Evolutionary conservation across 2,797 vertebrate genomes (phyloP).

Genomic region (Molossus alvarezi): DNA sequence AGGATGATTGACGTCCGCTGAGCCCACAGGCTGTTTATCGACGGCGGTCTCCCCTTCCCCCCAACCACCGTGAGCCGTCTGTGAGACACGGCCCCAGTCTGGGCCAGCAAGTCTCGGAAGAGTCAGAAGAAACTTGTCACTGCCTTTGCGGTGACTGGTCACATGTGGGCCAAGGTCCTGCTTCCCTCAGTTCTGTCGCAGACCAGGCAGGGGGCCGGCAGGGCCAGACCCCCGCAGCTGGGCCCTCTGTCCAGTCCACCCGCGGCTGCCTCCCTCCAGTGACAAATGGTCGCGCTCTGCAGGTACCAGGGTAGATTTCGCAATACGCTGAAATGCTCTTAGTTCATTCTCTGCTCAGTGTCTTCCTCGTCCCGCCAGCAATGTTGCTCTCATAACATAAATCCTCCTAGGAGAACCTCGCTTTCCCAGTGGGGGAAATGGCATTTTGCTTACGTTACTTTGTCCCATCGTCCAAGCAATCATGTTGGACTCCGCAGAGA

Average conservation of each 20-base stretch:
- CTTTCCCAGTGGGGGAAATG: background rate
- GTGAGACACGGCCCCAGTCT: too few relatives aligned
- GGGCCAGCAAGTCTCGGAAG: too few relatives aligned
- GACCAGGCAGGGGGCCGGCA: background rate
- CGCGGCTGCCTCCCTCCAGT: background rate
- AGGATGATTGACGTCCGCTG: background rate
- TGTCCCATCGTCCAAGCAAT: background rate
- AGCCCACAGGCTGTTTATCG: too few relatives aligned
- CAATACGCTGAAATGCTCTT: background rate
- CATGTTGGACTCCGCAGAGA: background rate
- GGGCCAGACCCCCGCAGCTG: background rate
- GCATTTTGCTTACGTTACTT: background rate
- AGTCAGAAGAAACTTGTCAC: background rate
- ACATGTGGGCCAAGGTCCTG: accelerated
- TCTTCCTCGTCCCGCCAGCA: background rate
- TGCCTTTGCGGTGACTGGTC: accelerated
- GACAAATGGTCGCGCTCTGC: background rate
- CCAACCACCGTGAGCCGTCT: too few relatives aligned
- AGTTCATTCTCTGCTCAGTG: background rate
- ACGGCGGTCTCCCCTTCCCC: too few relatives aligned
- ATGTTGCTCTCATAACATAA: background rate
- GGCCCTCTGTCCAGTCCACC: accelerated
- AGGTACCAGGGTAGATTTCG: accelerated
- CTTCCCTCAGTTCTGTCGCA: background rate
- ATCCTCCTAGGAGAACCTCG: background rate